Evolutionary conservation across 1,140 invertebrate genomes (phyloP), one percentile per base, ranked within the genome.

Genomic region (Piezodorus guildinii): DNA sequence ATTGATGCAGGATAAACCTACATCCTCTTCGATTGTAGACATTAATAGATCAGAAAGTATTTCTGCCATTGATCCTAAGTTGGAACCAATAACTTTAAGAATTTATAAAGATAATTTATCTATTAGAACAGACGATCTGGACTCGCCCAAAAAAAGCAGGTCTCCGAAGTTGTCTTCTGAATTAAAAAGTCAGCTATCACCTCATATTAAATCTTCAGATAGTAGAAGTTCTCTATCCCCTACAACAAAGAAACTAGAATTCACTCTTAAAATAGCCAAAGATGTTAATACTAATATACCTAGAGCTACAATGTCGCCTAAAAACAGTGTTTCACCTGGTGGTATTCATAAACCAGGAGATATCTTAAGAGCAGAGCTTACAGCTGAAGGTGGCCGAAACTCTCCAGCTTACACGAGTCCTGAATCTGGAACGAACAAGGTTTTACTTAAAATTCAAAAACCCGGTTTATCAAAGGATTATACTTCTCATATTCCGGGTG

Each of bases 191-290:
- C 23, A 23, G 23, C 60, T 65, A 8, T 67, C 63, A 6, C 63
- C 63, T 3, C 46, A 67, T 19, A 61, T 60, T n/a, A 63, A 44
- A 51, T 63, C 46, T 19, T 58, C 49, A 16, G 39, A 49, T 49
- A n/a, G 12, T 23, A 54, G 14, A 25, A n/a, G 44, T n/a, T 49
- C 23, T 43, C 27, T 65, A 19, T 68, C 67, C 1, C 67, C 67
- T 14, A 64, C 65, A 14, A 52, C 25, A 15, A 68, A 68, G 62
- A 61, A 64, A 21, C 52, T 68, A n/a, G 68, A 66, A 30, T 68
- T 65, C 43, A 68, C 68, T 23, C 51, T 68, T 14, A 68, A 68
- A 59, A 68, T 68, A 39, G 60, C 63, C 6, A 68, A 68, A 62
- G 68, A 68, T 62, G 62, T 64, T 1, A 67, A 49, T 45, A 66